Conservation (phyloP, 2,888 invertebrate genomes). For the Physocephala rufipes region DNA sequence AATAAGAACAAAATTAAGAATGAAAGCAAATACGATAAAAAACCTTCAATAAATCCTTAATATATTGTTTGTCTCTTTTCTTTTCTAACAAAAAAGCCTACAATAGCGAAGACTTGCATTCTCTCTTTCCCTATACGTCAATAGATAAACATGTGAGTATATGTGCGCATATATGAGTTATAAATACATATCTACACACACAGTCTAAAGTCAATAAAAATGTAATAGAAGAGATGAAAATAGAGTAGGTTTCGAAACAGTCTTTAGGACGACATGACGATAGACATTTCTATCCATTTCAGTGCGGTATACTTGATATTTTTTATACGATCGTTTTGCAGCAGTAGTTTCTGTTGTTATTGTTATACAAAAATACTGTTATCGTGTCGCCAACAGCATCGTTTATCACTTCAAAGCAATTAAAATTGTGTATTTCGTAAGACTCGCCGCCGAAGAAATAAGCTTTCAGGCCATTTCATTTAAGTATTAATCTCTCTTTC, state of each 20-base stretch:
- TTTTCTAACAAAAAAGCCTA: too few relatives aligned
- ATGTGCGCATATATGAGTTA: not conserved
- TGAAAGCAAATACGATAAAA: not conserved
- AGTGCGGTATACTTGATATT: not conserved
- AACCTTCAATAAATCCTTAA: not conserved
- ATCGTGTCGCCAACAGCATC: constrained; percentile 23
- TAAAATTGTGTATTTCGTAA: constrained; percentile 26
- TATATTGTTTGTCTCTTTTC: not conserved
- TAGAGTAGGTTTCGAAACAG: constrained; percentile 20
- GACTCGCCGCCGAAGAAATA: not conserved
- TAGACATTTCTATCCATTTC: constrained; percentile 7
- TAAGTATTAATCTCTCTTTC: not conserved
- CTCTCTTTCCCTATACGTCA: too few relatives aligned
- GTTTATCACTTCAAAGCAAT: constrained; percentile 35
- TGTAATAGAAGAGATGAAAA: not conserved
- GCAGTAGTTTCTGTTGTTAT: not conserved
- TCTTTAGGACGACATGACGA: constrained; percentile 14
- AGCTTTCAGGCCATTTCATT: not conserved
- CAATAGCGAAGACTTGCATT: too few relatives aligned
- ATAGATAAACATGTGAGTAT: too few relatives aligned
- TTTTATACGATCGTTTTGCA: constrained; percentile 4
- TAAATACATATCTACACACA: not conserved
- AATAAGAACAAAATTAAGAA: not conserved
- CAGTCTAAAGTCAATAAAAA: constrained; percentile 6
- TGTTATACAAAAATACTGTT: constrained; percentile 8